These are phyloP conservation scores for Corythornis cristatus DNA, from an alignment of 2,113 vertebrate genomes.

Conservation along the genomic window DNA sequence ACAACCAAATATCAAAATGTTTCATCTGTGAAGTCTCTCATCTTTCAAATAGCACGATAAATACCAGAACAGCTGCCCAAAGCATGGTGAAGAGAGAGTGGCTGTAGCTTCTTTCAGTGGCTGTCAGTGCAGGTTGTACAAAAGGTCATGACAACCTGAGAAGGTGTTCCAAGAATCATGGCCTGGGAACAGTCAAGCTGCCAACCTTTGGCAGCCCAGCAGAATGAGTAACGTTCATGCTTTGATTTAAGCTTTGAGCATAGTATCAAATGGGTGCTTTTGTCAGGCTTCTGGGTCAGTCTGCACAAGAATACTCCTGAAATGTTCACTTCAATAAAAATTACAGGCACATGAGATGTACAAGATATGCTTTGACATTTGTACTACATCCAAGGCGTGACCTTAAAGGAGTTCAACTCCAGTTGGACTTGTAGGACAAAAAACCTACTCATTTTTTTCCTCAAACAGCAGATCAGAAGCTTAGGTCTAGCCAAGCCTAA, in stretches of 20 bases:
- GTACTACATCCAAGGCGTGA: neutral
- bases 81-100: constrained; percentile 5
- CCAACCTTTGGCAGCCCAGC: neutral
- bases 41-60: neutral
- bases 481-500: neutral
- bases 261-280: neutral
- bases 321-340: neutral
- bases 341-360: neutral
- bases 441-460: neutral
- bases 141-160: constrained; percentile 41
- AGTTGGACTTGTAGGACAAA: neutral
- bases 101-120: neutral
- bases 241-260: neutral
- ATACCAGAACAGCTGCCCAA: neutral
- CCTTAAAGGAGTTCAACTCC: neutral
- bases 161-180: constrained; percentile 11
- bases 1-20: neutral
- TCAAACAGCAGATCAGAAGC: neutral
- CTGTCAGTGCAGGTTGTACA: neutral
- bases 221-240: neutral
- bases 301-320: neutral
- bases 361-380: neutral
- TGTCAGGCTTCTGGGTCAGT: neutral
- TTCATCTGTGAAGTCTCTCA: neutral
- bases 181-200: neutral